Base-by-base conservation (phyloP, 2,113 vertebrate genomes). In the Mustela lutreola region DNA sequence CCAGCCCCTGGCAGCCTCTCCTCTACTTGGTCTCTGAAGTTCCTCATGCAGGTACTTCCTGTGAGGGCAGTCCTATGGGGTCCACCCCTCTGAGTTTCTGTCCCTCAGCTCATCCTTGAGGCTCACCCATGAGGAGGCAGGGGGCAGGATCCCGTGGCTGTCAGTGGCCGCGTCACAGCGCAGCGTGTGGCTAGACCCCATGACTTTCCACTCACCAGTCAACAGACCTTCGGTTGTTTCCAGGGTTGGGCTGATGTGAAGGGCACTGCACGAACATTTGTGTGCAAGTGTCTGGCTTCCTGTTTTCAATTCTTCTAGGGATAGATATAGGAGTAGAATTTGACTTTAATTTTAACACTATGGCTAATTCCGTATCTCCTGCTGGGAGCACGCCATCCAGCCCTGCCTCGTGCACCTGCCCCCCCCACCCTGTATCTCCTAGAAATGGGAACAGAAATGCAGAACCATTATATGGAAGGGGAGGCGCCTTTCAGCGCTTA, bases 371-470 rank as follows among this genome's bases (percentile, higher is more conserved):
- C 10, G 0, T 11, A 11, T 16, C 39, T 21, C 11, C 31, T 24
- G 6, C 31, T 33, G 11, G 6, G 33, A 2, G 16, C 11, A 11
- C 24, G 33, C 53, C 36, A 19, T 36, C 7, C 1, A 16, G 18
- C 1, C 3, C 24, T 7, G 22, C 33, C 33, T 12, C 0, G 5
- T 26, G 15, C 14, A n/a, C 21, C 39, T 45, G 65, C 16, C 0
- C 1, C 1, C 4, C 39, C 39, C 39, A 4, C 39, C 39, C 0
- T 4, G 7, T 9, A 4, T 16, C 26, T 21, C 16, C 63, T 24
- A 4, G 12, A 24, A 16, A 4, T 1, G 7, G 19, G 33, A 1
- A 1, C 0, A 2, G 63, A 26, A 50, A 26, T 8, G 42, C 1
- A 7, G 67, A 28, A 22, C 56, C 4, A 19, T 6, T 28, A 11